Evolutionary conservation across 2,888 invertebrate species (phyloP), one percentile per base, ranked within the genome.

Genomic region (Pristionchus exspectatus): DNA sequence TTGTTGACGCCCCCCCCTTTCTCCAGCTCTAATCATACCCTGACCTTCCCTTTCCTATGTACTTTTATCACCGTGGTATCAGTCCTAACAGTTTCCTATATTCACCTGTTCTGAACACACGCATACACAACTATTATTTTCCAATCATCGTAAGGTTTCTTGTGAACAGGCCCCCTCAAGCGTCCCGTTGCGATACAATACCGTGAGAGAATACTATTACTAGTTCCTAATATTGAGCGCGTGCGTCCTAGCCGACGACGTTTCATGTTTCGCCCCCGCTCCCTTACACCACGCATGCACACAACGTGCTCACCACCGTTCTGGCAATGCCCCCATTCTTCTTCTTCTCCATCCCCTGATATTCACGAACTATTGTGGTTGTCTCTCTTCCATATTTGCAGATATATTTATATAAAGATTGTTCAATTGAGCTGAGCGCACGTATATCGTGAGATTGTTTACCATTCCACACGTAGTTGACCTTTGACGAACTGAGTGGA

Each of bases 361-460:
- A 77, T 69, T 69, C 74, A 77, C 74, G 74, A 77, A 77, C 74
- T 77, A 77, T 77, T 77, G 74, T 77, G 74, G 74, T 77, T 77
- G 74, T 77, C 74, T 77, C 74, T 77, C 74, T 44, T 44, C 44
- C 44, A 77, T 77, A 77, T 77, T 50, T 77, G 16, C 74, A 77
- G 74, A 77, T 77, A 77, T 77, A 77, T 77, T 77, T 77, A 77
- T 77, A 77, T 77, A 77, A 77, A 77, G 74, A 77, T 77, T 77
- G 74, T 77, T 77, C 74, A 77, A 77, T 77, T 77, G 74, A 77
- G 74, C 18, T 30, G 72, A 77, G 9, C n/a, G n/a, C n/a, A n/a
- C n/a, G n/a, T n/a, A n/a, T n/a, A n/a, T n/a, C n/a, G n/a, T n/a
- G n/a, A n/a, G n/a, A n/a, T n/a, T n/a, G n/a, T n/a, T n/a, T n/a